phyloP scores from a whole-genome alignment of 2,113 vertebrate genomes.

The Meriones unguiculatus region DNA sequence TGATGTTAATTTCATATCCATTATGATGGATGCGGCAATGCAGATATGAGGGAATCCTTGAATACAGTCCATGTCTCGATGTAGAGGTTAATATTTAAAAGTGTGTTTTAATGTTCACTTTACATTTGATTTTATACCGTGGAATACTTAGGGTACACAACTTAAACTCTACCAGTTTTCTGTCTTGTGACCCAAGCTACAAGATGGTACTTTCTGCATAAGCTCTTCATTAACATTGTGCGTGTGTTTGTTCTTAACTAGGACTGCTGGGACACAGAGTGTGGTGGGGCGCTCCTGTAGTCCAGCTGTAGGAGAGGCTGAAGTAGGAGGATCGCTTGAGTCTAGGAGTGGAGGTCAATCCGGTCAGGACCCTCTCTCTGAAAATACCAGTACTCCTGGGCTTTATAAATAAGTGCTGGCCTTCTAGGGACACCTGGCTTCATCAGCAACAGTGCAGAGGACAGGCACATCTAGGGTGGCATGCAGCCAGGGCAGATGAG shows the following conservation, averaged over 20 bases:
- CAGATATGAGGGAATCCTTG: conserved; percentile 40
- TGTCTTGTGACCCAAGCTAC: background rate
- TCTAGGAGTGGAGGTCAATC: background rate
- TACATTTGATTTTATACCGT: background rate
- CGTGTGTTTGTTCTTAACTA: conserved; percentile 33
- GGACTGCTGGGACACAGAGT: background rate
- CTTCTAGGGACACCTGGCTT: conserved; percentile 1
- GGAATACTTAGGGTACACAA: background rate
- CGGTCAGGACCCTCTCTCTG: background rate
- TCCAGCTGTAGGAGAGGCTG: background rate
- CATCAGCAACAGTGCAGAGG: background rate
- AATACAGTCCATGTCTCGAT: background rate
- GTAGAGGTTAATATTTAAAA: conserved; percentile 40
- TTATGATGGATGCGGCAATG: conserved; percentile 13
- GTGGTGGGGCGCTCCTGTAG: background rate
- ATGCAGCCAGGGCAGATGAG: conserved; percentile 21
- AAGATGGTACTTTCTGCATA: conserved; percentile 27
- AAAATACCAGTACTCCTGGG: background rate
- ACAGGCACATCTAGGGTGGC: background rate
- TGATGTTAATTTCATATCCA: conserved; percentile 79
- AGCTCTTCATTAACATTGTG: conserved; percentile 22
- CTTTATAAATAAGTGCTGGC: conserved; percentile 15
- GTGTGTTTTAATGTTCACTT: background rate
- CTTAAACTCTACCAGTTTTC: background rate
- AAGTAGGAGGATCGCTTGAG: background rate